These are phyloP conservation scores for Athalia circularis DNA, from an alignment of 2,888 invertebrate species.

Conservation along the genomic window DNA sequence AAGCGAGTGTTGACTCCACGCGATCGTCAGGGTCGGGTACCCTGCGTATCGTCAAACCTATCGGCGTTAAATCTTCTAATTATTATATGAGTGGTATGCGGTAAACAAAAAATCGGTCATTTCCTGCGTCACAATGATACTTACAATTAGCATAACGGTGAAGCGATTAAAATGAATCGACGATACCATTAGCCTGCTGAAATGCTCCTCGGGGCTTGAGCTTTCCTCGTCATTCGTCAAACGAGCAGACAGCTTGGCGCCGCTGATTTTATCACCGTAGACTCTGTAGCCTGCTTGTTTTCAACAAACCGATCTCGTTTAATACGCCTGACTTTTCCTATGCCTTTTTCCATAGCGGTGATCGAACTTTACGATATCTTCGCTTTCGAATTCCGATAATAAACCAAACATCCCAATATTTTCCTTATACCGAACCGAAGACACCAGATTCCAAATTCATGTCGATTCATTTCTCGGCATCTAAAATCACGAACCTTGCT, in stretches of 20 bases:
- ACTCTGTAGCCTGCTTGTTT: background rate
- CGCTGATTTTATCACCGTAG: constrained; percentile 16
- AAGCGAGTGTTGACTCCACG: no score
- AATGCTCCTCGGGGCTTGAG: background rate
- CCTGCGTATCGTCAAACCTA: background rate
- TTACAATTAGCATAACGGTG: background rate
- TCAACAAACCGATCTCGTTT: background rate
- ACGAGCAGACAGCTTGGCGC: constrained; percentile 31
- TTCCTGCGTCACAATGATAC: background rate
- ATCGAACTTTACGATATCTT: background rate
- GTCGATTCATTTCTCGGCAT: no score
- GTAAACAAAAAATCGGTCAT: constrained; percentile 17
- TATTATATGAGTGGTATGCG: constrained; percentile 6
- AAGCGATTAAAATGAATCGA: background rate
- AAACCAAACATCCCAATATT: background rate
- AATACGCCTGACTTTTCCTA: background rate
- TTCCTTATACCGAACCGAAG: background rate
- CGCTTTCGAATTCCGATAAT: no score
- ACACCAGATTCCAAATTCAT: no score
- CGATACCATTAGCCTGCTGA: background rate
- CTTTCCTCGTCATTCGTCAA: background rate
- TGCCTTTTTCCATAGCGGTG: background rate
- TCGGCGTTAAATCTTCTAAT: background rate
- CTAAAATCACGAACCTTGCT: no score
- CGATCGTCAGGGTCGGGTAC: background rate